Base-by-base conservation (phyloP, 2,113 vertebrate species). In the Petaurus breviceps region DNA sequence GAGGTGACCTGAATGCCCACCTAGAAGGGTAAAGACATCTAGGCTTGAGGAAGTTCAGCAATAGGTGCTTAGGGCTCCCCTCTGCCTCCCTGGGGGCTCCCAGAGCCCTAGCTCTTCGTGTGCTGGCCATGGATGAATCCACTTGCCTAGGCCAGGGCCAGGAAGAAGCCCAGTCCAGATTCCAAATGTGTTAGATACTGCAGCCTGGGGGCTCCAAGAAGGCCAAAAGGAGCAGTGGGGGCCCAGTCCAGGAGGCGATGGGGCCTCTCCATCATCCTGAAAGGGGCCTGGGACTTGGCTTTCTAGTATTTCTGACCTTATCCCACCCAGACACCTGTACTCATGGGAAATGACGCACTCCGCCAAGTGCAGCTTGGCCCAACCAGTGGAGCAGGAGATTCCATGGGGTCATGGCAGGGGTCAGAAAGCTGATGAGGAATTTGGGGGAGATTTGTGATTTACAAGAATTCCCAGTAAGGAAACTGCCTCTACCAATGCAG, bases 1-100 rank as follows among this genome's bases (percentile, higher is more conserved):
- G 99, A 99, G 96, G 97, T 98, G 95, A 99, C 99, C 96, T 99
- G 98, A 97, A 99, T 99, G n/a, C 99, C 99, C 93, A 99, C 99
- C 99, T 99, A 95, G 94, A 94, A 92, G 50, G 43, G 12, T 95
- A 92, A 10, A 37, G 46, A 8, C 24, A 90, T 91, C 77, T 3
- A 2, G 10, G 26, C 22, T 22, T n/a, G 89, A 46, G 31, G 77
- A 51, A 46, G 26, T 19, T 84, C n/a, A 84, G 37, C n/a, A 77
- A 23, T 19, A 24, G 46, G n/a, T 4, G 2, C 9, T 43, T 3
- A 0, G 31, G 47, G 2, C 19, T 2, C 37, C 68, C 68, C 14
- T 43, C 68, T 8, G 6, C 19, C n/a, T 46, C 3, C 9, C 23
- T 2, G 4, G 14, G 19, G 50, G 37, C 28, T 91, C 89, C 90